Evolutionary conservation across 2,888 invertebrate genomes (phyloP).

Genomic region (Habroteleia sp.): DNA sequence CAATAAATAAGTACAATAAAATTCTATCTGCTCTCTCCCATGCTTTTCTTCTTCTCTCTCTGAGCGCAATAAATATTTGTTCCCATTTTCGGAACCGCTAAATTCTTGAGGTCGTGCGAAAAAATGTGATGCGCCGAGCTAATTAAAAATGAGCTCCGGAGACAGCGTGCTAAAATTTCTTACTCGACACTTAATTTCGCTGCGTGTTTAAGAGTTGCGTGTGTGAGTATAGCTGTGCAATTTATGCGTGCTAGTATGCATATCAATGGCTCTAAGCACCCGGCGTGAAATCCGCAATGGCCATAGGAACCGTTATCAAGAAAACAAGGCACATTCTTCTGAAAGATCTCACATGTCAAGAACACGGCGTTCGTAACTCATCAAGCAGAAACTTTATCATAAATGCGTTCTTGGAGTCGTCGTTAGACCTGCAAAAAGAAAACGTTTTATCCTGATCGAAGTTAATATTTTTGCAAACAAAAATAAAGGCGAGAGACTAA

Average conservation of each 20-base stretch:
- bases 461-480: not conserved
- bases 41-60: not conserved
- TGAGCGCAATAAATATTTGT: conserved; percentile 23
- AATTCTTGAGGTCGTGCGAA: conserved; percentile 24
- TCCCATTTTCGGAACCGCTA: conserved; percentile 13
- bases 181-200: conserved; percentile 17
- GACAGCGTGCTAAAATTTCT: conserved; percentile 26
- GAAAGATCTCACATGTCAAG: conserved; percentile 57
- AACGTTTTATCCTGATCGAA: conserved; percentile 7
- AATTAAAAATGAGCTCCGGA: conserved; percentile 48
- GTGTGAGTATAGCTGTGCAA: conserved; percentile 14
- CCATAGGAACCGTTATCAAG: conserved; percentile 60
- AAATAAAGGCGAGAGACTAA: no score
- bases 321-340: conserved; percentile 58
- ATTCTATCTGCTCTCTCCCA: not conserved
- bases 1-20: conserved; percentile 24
- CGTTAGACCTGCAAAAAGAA: conserved; percentile 17
- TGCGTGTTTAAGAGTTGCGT: not conserved
- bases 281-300: conserved; percentile 60
- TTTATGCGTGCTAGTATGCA: conserved; percentile 46
- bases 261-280: conserved; percentile 59
- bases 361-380: conserved; percentile 50
- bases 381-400: conserved; percentile 46
- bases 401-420: conserved; percentile 21
- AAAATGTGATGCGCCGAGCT: conserved; percentile 9